Evolutionary conservation across 2,113 vertebrate genomes (phyloP).

Genomic region (Etheostoma cragini): DNA sequence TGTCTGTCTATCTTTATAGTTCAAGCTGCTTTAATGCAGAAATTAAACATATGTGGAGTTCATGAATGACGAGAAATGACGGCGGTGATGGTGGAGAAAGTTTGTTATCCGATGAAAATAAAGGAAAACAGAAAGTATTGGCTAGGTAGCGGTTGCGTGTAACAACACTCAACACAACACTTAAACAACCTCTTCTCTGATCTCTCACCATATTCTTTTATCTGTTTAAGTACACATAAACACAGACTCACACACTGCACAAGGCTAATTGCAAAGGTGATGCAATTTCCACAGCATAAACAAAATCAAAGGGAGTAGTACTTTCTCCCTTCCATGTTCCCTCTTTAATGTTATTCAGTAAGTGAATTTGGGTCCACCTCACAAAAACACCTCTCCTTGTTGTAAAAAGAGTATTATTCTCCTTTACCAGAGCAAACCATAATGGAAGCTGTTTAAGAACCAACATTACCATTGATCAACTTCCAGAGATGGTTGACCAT

Average conservation of each 20-base stretch:
- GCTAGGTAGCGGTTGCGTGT: not conserved
- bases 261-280: conserved; percentile 79
- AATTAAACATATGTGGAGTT: not conserved
- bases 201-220: conserved; percentile 66
- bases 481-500: conserved; percentile 19
- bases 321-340: conserved; percentile 53
- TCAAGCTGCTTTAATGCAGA: conserved; percentile 5
- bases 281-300: conserved; percentile 79
- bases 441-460: conserved; percentile 55
- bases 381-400: conserved; percentile 50
- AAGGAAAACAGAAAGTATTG: conserved; percentile 14
- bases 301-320: conserved; percentile 78
- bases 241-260: conserved; percentile 37
- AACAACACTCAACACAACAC: conserved; percentile 42
- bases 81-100: not conserved
- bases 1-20: not conserved
- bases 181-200: conserved; percentile 54
- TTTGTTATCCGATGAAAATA: conserved; percentile 22
- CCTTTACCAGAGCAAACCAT: conserved; percentile 44
- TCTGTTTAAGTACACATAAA: conserved; percentile 58
- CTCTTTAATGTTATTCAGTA: conserved; percentile 71
- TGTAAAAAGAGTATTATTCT: conserved; percentile 53
- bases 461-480: conserved; percentile 48
- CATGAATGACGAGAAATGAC: not conserved
- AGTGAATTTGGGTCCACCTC: conserved; percentile 63